Evolutionary conservation across 2,113 vertebrate genomes (phyloP), one percentile per base, ranked within the genome.

Genomic region (Edolisoma coerulescens): DNA sequence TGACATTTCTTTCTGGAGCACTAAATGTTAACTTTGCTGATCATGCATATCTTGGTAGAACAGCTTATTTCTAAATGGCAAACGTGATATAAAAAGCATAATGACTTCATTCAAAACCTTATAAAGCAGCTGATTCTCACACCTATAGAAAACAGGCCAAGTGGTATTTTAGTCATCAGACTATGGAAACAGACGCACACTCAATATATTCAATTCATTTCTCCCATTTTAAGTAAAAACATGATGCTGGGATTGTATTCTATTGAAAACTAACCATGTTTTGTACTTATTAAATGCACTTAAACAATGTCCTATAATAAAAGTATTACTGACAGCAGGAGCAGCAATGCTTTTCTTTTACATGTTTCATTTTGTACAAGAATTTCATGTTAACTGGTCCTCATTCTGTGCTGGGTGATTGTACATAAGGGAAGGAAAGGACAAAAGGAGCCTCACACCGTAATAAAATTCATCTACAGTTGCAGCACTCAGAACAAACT

Each of bases 11-110:
- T 97, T 97, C 91, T 95, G 73, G 90, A 96, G 97, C 85, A 95
- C 85, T 95, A 97, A 97, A 95, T 96, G 86, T 94, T 97, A 97
- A 95, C 95, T 96, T 97, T 96, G 95, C 91, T 97, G 90, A 97
- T 93, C 77, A 91, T 79, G 88, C 87, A 96, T 89, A 95, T 92
- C 92, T 93, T 76, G 69, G 78, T 92, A 79, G 84, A 89, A 91
- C 84, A 96, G 61, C 86, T 97, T 95, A 91, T 59, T 95, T 96
- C 89, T 93, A 96, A 97, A 98, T 96, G 90, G 91, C 94, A 89
- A 97, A 91, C 4, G 79, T 92, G 90, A 96, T 93, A 92, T 96
- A 96, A 96, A 97, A 96, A 70, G 83, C 79, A 45, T 67, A 78
- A 94, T 90, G 79, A 95, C 79, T 97, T 96, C 76, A 97, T 96